Base-by-base conservation (phyloP, 2,888 invertebrate species). In the Andrena bucephala region DNA sequence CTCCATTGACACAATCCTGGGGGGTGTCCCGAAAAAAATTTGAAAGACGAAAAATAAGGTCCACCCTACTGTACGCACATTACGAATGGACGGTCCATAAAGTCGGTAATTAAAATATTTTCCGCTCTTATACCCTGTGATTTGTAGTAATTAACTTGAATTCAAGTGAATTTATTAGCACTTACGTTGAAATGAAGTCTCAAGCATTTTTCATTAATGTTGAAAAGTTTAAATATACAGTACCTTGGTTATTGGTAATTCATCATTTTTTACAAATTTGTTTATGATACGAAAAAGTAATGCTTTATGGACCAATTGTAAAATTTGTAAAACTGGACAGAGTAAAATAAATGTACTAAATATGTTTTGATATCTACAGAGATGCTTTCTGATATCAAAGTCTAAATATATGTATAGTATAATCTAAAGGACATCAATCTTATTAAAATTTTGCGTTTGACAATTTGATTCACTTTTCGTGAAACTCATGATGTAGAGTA, bases 381-480 rank as follows among this genome's bases (percentile, higher is more conserved):
- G 83, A 72, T 84, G 83, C 83, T 83, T 83, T 84, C 83, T 83
- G 79, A 54, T 74, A 66, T 54, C 29, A 50, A 67, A 57, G 24
- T 24, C 10, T 63, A 50, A 71, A 54, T 52, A 20, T 63, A 54
- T 24, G 0, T 36, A 42, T 71, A 63, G 27, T 31, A 20, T 36
- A 36, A 42, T 59, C 2, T 33, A 42, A 42, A 62, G n/a, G 8
- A 50, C 69, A 70, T 66, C 54, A n/a, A 83, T 79, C 83, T 84
- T 83, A 83, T 83, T 83, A 84, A 83, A 84, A 84, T 78, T 74
- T 83, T 83, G 70, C 77, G 8, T 66, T 42, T 42, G 54, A 27
- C 27, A 62, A 73, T 36, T 20, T 10, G 2, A 62, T 31, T 57
- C 10, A 6, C 59, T 27, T 42, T 50, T 69, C 33, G 57, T 36